Evolutionary conservation across 2,797 vertebrate species (phyloP).

Genomic region (Gymnoscopelus microlampas): DNA sequence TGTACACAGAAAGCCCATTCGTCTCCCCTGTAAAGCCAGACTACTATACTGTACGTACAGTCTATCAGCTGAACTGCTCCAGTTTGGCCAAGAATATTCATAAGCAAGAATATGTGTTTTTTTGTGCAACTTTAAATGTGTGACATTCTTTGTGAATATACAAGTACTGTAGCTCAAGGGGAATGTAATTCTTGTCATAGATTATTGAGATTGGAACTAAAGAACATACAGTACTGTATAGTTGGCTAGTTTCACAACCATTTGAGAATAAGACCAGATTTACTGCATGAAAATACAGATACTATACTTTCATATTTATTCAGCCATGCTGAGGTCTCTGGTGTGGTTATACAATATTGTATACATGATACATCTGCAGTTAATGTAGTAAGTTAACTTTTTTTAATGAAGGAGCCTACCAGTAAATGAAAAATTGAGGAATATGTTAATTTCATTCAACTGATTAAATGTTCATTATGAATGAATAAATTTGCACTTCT

Average conservation of each 20-base stretch:
- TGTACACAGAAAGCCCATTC: constrained; percentile 52
- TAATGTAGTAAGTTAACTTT: too few relatives aligned
- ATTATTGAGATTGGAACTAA: background rate
- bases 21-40: constrained; percentile 45
- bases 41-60: background rate
- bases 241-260: too few relatives aligned
- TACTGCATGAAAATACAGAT: too few relatives aligned
- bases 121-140: constrained; percentile 47
- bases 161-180: constrained; percentile 65
- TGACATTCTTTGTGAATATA: constrained; percentile 51
- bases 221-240: background rate
- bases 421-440: background rate
- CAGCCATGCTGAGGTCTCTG: background rate
- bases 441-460: background rate
- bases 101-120: constrained; percentile 40
- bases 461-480: background rate
- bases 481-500: too few relatives aligned
- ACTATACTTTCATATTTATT: too few relatives aligned
- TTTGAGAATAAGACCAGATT: too few relatives aligned
- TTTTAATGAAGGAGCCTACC: background rate
- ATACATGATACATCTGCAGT: background rate
- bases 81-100: constrained; percentile 49
- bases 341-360: background rate
- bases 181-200: constrained; percentile 63
- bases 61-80: constrained; percentile 33